Base-by-base conservation (phyloP, 2,113 vertebrate species). In the Myiozetetes cayanensis region DNA sequence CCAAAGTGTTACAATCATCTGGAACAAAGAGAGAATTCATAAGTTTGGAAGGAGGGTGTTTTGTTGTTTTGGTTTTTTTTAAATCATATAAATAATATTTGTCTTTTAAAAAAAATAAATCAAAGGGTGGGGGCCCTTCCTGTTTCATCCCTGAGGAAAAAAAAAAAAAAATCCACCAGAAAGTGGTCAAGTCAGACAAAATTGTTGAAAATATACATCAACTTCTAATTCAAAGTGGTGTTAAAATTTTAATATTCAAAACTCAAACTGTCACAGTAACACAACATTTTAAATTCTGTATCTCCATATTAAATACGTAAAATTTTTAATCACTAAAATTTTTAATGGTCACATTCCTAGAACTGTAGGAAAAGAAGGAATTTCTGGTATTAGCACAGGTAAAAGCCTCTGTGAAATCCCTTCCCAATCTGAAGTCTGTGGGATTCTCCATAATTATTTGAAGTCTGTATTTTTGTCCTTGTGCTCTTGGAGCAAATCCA, bases 21-120 rank as follows among this genome's bases (percentile, higher is more conserved):
- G 81, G 81, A 81, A 79, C 76, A 80, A 96, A 87, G 90, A 80
- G 70, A 67, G 62, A 78, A 82, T 92, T 93, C 93, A 56, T 84
- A 86, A 72, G 28, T 72, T 87, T 56, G 35, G 31, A 14, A 37
- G 18, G 18, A 37, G 13, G 7, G 13, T 22, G 24, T n/a, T 72
- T 70, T 18, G 12, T 12, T 14, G n/a, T 49, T 50, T 44, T 9
- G 1, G n/a, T 78, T 76, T 15, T 2, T 37, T 85, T 79, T 16
- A 6, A 93, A 62, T 85, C 19, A 19, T 46, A 31, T 24, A 35
- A 47, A 58, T 37, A 56, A 41, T 87, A 28, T n/a, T 85, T 79
- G n/a, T 73, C 65, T 65, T 49, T 30, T 10, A 92, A 53, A 67
- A 5, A 22, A 37, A 49, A n/a, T 25, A 59, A 35, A 37, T 11